phyloP scores from a whole-genome alignment of 2,113 vertebrate species.

The Lasiurus borealis region DNA sequence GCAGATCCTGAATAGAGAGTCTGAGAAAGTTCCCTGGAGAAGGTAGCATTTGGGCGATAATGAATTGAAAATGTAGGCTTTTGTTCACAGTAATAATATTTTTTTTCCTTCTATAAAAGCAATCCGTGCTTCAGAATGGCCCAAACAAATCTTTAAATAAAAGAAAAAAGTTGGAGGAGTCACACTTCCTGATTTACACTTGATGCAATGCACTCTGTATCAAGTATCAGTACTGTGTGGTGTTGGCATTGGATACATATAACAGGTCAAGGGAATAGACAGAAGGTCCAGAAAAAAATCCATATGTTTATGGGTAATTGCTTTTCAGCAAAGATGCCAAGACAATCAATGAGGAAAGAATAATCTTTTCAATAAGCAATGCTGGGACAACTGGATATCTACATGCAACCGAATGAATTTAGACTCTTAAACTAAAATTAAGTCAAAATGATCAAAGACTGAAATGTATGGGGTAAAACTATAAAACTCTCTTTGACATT shows the following conservation, averaged over 20 bases:
- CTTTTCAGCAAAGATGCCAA: neutral
- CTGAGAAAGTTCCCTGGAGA: neutral
- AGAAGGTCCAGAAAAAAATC: neutral
- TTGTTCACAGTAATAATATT: neutral
- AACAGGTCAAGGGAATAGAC: neutral
- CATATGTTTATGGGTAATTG: neutral
- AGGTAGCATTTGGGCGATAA: neutral
- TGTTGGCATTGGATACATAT: neutral
- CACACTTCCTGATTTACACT: neutral
- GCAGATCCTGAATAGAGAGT: neutral
- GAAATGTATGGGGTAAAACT: neutral
- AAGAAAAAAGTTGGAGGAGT: neutral
- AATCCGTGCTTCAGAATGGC: neutral
- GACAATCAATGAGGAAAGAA: conserved; percentile 1
- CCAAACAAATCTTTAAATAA: neutral
- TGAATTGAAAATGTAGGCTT: neutral
- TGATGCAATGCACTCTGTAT: neutral
- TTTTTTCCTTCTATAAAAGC: neutral
- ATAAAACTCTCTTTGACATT: neutral
- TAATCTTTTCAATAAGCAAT: neutral
- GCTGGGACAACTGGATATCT: neutral
- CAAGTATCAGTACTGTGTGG: neutral
- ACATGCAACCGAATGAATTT: conserved; percentile 4
- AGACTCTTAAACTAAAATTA: neutral
- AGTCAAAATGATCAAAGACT: conserved; percentile 26